phyloP scores from a whole-genome alignment of 2,113 vertebrate genomes.

The Vulpes vulpes region DNA sequence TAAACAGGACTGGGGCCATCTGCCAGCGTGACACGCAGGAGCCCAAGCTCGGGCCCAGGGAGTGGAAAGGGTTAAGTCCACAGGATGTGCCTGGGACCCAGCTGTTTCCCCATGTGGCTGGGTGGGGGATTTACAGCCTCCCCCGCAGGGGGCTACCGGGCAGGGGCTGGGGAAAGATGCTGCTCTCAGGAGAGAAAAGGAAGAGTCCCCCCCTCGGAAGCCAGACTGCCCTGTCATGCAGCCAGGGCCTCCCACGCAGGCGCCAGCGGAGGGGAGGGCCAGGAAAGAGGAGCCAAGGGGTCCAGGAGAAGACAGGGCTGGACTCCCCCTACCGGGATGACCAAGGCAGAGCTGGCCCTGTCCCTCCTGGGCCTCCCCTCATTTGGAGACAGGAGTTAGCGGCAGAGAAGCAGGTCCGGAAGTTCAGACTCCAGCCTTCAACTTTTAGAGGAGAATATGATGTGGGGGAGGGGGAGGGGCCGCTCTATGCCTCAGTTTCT shows the following conservation, averaged over 20 bases:
- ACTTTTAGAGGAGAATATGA: not conserved
- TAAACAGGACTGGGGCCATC: not conserved
- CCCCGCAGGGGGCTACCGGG: not conserved
- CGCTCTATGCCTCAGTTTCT: not conserved
- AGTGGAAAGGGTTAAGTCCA: conserved; percentile 38
- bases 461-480: no score
- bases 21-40: not conserved
- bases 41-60: not conserved
- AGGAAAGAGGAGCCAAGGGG: not conserved
- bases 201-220: not conserved
- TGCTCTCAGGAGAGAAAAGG: not conserved
- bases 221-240: not conserved
- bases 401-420: not conserved
- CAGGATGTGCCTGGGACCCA: conserved; percentile 6
- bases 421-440: not conserved
- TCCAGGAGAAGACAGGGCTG: not conserved
- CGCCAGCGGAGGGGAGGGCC: not conserved
- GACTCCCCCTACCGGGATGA: not conserved
- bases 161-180: not conserved
- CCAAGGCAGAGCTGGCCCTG: not conserved
- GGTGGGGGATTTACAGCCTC: conserved; percentile 46
- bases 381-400: not conserved
- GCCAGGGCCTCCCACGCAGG: conserved; percentile 73
- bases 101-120: conserved; percentile 43
- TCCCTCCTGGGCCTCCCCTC: not conserved